Evolutionary conservation across 2,797 vertebrate species (phyloP).

Genomic region (Coracias cyanogaster): DNA sequence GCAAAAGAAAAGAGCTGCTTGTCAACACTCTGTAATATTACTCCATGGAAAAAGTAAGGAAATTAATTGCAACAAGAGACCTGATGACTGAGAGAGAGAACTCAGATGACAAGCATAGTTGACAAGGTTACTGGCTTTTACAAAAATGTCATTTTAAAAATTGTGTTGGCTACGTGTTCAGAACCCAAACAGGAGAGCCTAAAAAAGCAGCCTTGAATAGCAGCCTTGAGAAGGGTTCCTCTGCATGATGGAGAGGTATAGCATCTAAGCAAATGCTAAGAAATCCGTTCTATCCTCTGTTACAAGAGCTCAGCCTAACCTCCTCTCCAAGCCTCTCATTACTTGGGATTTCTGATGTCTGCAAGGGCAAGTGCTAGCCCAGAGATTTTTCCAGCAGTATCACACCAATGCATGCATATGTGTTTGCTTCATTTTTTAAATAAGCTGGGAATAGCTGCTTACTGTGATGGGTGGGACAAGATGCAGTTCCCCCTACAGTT

Average conservation of each 20-base stretch:
- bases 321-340: neutral
- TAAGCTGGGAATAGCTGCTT: neutral
- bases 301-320: neutral
- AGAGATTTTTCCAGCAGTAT: neutral
- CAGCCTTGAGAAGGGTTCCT: neutral
- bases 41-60: neutral
- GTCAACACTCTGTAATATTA: slow-evolving; percentile 21
- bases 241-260: neutral
- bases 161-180: neutral
- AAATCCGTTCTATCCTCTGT: neutral
- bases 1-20: neutral
- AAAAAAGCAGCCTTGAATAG: neutral
- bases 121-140: slow-evolving; percentile 17
- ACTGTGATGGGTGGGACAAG: neutral
- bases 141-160: neutral
- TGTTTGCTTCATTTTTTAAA: neutral
- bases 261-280: neutral
- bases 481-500: neutral
- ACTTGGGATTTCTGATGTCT: neutral
- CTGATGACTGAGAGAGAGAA: neutral
- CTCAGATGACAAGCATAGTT: neutral
- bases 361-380: neutral
- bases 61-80: slow-evolving; percentile 20
- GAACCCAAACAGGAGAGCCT: neutral
- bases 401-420: neutral